Base-by-base conservation (phyloP, 2,113 vertebrate genomes). In the Syngnathus typhle region DNA sequence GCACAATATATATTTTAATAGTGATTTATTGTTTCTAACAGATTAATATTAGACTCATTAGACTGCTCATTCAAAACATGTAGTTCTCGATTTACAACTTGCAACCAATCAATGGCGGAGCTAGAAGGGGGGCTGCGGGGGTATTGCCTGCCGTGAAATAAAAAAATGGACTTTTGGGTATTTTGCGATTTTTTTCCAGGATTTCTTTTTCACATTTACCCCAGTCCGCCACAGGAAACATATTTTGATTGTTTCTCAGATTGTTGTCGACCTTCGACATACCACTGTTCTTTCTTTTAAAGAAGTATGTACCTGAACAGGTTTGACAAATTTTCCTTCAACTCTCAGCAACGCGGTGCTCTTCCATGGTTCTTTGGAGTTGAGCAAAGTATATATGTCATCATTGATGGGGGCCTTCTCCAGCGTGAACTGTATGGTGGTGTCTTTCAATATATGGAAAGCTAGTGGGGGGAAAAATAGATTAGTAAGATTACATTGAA, bases 361-460 rank as follows among this genome's bases (percentile, higher is more conserved):
- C 63, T 76, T 91, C 69, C 90, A 86, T 7, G 93, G 85, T 69
- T 95, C 94, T 9, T 93, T 92, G 55, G 73, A 79, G 10, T 87
- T 83, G 9, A 90, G 88, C 70, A 95, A 94, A 6, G 82, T 77
- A 63, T 93, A 63, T 64, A 80, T 74, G 44, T 91, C 90, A 71
- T 88, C 91, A n/a, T 93, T 92, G 6, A 92, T 11, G 1, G 93
- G 89, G 52, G 95, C 84, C 78, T 99, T 99, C 77, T 98, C 95
- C 82, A 99, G 67, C 51, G 92, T 93, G 77, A 98, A 98, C 72
- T 95, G 93, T 71, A 99, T 98, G 0, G 94, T 97, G 6, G 95
- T 95, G 74, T 99, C 93, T 82, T 97, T 96, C 65, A 99, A 75
- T 74, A 99, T 98, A 73, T 99, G 97, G 84, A 98, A 99, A 47